Conservation (phyloP, 2,113 vertebrate genomes). For the Hippocampus guttulatus region DNA sequence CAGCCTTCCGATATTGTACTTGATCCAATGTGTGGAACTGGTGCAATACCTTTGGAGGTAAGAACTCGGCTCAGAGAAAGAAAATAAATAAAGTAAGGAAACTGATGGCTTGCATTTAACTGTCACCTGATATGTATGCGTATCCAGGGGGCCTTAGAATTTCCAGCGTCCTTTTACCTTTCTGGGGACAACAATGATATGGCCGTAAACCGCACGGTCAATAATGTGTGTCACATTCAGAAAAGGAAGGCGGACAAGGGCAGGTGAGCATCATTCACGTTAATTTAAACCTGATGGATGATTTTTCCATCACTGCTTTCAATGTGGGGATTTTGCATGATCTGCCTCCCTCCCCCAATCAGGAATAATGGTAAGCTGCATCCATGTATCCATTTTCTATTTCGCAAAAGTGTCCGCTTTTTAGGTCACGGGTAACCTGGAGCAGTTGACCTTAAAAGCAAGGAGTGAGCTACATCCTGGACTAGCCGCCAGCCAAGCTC, state of each 20-base stretch:
- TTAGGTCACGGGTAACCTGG: too few relatives aligned
- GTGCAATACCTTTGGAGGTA: slow-evolving; percentile 96
- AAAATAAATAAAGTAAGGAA: neutral
- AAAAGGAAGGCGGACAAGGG: slow-evolving; percentile 78
- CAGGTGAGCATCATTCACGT: slow-evolving; percentile 47
- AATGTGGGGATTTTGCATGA: too few relatives aligned
- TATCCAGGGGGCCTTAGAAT: slow-evolving; percentile 86
- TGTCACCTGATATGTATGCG: slow-evolving; percentile 1
- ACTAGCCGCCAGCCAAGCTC: too few relatives aligned
- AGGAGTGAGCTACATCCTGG: too few relatives aligned
- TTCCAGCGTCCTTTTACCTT: slow-evolving; percentile 82
- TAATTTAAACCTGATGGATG: neutral
- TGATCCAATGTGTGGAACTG: slow-evolving; percentile 97
- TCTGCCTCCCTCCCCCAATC: too few relatives aligned
- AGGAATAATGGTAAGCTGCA: too few relatives aligned
- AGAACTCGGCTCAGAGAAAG: slow-evolving; percentile 7
- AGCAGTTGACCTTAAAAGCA: too few relatives aligned
- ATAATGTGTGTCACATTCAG: slow-evolving; percentile 85
- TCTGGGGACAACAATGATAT: slow-evolving; percentile 91
- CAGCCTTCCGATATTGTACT: slow-evolving; percentile 86
- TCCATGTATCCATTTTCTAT: too few relatives aligned
- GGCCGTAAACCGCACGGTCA: slow-evolving; percentile 88
- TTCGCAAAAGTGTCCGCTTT: too few relatives aligned
- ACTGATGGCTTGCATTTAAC: neutral
- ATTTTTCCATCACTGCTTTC: too few relatives aligned